Evolutionary conservation across 2,113 vertebrate species (phyloP), one percentile per base, ranked within the genome.

Genomic region (Cisticola juncidis): DNA sequence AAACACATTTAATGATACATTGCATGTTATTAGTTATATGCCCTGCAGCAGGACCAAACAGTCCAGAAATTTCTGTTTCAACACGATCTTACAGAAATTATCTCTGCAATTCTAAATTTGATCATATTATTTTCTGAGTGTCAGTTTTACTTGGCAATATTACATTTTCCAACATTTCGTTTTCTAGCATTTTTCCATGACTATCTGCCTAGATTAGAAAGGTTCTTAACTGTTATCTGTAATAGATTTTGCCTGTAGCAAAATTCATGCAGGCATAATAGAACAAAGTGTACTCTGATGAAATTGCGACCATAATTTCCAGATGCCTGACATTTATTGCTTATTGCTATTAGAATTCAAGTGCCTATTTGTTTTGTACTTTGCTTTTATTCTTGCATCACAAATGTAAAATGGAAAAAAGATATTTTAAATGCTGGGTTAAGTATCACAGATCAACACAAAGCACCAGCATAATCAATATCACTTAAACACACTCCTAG

Each of bases 271-370:
- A 98, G 98, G 97, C 98, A 97, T 98, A 98, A 98, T 98, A 98
- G 98, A 98, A 98, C 98, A 98, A 98, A 98, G 98, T 98, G 98
- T 98, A 97, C 98, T 97, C 97, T 97, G 98, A 98, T 98, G 98
- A 98, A 98, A 98, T 98, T 98, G 98, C 97, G 98, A 96, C 98
- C 98, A 98, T 98, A 98, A 98, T 98, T 98, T 98, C 98, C 98
- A 98, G 97, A 98, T 98, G 98, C 98, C 98, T 98, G 98, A 98
- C 98, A 98, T 98, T 98, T 98, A 98, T 98, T 97, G 98, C 98
- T 98, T 98, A 98, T 98, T 98, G 97, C 98, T 98, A 98, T 98
- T 98, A 98, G 98, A 98, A 98, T 98, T 98, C 98, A 98, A 98
- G 98, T 98, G 98, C 98, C 98, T 98, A 98, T 98, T 98, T 98